These are phyloP conservation scores for Ridgeia piscesae DNA, from an alignment of 1,140 invertebrate species.

Conservation along the genomic window DNA sequence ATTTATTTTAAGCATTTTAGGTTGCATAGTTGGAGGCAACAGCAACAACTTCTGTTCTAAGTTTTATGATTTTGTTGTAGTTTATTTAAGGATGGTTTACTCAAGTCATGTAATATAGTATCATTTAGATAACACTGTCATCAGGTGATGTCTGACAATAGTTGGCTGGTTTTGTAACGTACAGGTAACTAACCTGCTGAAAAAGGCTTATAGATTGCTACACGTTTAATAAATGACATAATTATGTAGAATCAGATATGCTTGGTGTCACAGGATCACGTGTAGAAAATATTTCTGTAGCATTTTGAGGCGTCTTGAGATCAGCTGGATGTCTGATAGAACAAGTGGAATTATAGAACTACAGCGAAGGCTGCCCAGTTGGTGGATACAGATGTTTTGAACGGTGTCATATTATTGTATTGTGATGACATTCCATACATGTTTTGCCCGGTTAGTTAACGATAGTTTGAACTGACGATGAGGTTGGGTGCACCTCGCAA, in stretches of 20 bases:
- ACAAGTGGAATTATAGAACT: not conserved
- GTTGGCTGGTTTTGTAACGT: not conserved
- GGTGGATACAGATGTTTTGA: not conserved
- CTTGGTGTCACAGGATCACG: not conserved
- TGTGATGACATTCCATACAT: not conserved
- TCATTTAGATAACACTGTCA: no score
- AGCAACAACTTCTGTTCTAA: not conserved
- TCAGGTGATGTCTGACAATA: no score
- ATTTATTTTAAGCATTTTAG: not conserved
- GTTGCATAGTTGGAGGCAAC: not conserved
- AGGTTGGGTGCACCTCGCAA: not conserved
- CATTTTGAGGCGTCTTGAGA: not conserved
- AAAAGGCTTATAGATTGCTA: not conserved
- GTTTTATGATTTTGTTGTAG: not conserved
- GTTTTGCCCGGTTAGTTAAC: not conserved
- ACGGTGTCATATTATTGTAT: not conserved
- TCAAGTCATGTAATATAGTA: not conserved
- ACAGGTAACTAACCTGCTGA: not conserved
- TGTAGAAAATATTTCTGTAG: not conserved
- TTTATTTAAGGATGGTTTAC: not conserved
- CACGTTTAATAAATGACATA: not conserved
- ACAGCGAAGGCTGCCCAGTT: not conserved
- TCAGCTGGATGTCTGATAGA: not conserved
- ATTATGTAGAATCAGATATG: not conserved
- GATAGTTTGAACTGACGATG: not conserved